A percentile compares a stretch with the other conserved stretches of the same genome.
Evolutionary conservation across 2,888 invertebrate genomes (phyloP).

Genomic region (Hemicrepidius hirtus): DNA sequence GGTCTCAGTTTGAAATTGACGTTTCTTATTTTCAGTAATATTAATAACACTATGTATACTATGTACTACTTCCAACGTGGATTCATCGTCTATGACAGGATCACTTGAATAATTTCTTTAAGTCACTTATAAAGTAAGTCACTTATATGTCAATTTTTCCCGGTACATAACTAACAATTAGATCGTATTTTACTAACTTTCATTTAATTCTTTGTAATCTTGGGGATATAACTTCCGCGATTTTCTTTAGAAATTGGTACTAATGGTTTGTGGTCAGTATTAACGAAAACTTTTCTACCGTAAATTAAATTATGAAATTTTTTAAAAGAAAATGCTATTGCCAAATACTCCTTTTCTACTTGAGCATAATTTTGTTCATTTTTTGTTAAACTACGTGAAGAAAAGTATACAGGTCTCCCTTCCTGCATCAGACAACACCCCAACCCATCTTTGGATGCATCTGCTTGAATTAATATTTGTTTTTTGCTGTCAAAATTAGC

Average conservation of each 20-base stretch:
- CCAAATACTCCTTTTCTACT: conserved; percentile 36
- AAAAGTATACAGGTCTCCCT: conserved; percentile 12
- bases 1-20: conserved; percentile 20
- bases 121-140: too few relatives aligned
- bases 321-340: conserved; percentile 15
- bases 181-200: conserved; percentile 9
- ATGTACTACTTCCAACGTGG: conserved; percentile 29
- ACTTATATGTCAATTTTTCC: too few relatives aligned
- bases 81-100: conserved; percentile 14
- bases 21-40: conserved; percentile 24
- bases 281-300: conserved; percentile 13
- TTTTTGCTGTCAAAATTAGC: too few relatives aligned
- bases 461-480: background rate
- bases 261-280: conserved; percentile 37
- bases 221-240: background rate
- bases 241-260: conserved; percentile 15
- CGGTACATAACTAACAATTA: conserved; percentile 6
- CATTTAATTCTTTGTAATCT: conserved; percentile 12
- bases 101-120: conserved; percentile 32
- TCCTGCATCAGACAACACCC: conserved; percentile 1
- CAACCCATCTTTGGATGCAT: background rate
- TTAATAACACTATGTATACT: conserved; percentile 12
- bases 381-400: conserved; percentile 21
- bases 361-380: conserved; percentile 38
- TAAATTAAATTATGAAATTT: conserved; percentile 38